Evolutionary conservation across 1,140 invertebrate genomes (phyloP), one percentile per base, ranked within the genome.

Genomic region (Arion vulgaris): DNA sequence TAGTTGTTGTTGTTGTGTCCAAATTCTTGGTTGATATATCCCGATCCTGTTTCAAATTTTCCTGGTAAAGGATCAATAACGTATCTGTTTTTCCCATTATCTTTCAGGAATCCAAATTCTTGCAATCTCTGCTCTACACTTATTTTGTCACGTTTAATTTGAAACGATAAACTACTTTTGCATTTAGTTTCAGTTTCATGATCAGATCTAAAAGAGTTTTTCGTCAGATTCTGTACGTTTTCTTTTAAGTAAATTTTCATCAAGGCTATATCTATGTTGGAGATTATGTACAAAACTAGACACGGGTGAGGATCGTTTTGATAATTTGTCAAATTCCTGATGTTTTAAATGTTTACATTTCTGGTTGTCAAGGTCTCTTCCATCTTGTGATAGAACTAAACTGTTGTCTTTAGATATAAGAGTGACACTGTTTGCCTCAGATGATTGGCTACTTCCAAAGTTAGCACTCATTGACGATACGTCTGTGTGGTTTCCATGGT

Each of bases 81-180:
- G 62, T 66, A 66, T 23, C n/a, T 32, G 19, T 57, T 57, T 66
- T 66, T 66, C 17, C 62, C 28, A 13, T 5, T 66, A 7, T 28
- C n/a, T 66, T 66, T 66, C 19, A 66, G n/a, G 17, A 66, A 66
- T 32, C 62, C 62, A 66, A 32, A 66, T 32, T 66, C 62, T 66
- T 66, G n/a, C 62, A 66, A 28, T 32, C 62, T 66, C 17, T 66
- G 9, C 32, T 66, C 62, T 7, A 66, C 62, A 1, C n/a, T 32
- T 2, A 66, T 28, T 32, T 5, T 28, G 5, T 66, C 28, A 17
- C 62, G n/a, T 17, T 32, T 66, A 2, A 34, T 32, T 5, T 66
- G n/a, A 0, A 32, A 28, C 28, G n/a, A 32, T 28, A 32, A 28
- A 13, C 9, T n/a, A 32, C 28, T 66, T 0, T 28, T 28, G 19